Base-by-base conservation (phyloP, 1,140 invertebrate species). In the Yoshiicerus persimilis region DNA sequence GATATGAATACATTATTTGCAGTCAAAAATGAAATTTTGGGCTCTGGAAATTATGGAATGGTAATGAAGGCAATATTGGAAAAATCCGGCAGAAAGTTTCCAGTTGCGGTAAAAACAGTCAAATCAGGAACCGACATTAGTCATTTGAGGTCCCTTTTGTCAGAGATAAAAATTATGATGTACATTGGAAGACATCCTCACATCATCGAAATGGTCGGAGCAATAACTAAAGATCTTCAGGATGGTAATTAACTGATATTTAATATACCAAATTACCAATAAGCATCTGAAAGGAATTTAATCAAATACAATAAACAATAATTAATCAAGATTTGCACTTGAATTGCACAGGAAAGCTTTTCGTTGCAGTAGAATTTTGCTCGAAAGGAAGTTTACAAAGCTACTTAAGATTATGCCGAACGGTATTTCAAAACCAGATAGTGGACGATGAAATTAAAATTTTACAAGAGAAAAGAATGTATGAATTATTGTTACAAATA, bases 11-110 rank as follows among this genome's bases (percentile, higher is more conserved):
- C n/a, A n/a, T n/a, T n/a, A n/a, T n/a, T n/a, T n/a, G 2, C 27
- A 87, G 87, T 84, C 38, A 80, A 75, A 38, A 83, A 88, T 25
- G 62, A 84, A n/a, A 23, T 70, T 23, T 90, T 94, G 30, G 94
- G 94, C n/a, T 92, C 93, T 88, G 94, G 94, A 86, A 93, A 93
- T 6, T 94, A 94, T 92, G 94, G 94, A 32, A 90, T 92, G 83
- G 94, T 94, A 20, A 91, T 94, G 56, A 93, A 93, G 90, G 87
- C 80, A 10, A 25, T 4, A 2, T 23, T 66, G n/a, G 62, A 66
- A 66, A 66, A 66, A 25, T n/a, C 34, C 6, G 64, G 38, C 9
- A 62, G 70, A n/a, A 94, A 93, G 1, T 92, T 86, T 89, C 92
- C n/a, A n/a, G n/a, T n/a, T n/a, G n/a, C n/a, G n/a, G n/a, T n/a